A percentile compares a stretch with the other conserved stretches of the same genome.
phyloP scores from a whole-genome alignment of 2,888 invertebrate genomes.

The Acanthosepion lycidas region DNA sequence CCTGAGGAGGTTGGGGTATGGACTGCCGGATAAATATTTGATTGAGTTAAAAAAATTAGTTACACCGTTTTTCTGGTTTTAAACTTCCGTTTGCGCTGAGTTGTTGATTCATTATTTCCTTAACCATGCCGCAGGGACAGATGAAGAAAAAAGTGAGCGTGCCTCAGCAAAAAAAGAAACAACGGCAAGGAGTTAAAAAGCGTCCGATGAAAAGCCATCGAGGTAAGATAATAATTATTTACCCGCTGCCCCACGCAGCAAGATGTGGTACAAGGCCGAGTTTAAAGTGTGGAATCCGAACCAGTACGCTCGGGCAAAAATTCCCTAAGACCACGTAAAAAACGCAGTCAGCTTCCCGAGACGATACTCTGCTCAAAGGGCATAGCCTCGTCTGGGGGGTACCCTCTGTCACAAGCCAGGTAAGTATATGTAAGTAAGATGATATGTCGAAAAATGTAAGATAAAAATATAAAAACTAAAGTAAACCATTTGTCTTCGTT shows the following conservation, averaged over 20 bases:
- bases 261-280: no score
- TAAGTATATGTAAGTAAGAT: background rate
- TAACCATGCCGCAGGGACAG: constrained; percentile 48
- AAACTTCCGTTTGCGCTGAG: background rate
- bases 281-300: no score
- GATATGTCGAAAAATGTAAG: no score
- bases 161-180: constrained; percentile 45
- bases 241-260: no score
- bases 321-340: no score
- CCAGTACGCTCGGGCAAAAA: no score
- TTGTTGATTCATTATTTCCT: background rate
- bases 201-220: background rate
- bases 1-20: background rate
- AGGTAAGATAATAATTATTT: background rate
- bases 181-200: constrained; percentile 36
- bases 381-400: no score
- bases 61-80: background rate
- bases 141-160: constrained; percentile 48
- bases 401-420: no score
- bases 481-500: no score
- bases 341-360: no score
- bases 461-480: no score
- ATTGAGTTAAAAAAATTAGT: background rate
- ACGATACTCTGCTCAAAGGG: no score
- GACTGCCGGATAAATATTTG: background rate